Evolutionary conservation across 2,797 vertebrate genomes (phyloP).

Genomic region (Liasis olivaceus): DNA sequence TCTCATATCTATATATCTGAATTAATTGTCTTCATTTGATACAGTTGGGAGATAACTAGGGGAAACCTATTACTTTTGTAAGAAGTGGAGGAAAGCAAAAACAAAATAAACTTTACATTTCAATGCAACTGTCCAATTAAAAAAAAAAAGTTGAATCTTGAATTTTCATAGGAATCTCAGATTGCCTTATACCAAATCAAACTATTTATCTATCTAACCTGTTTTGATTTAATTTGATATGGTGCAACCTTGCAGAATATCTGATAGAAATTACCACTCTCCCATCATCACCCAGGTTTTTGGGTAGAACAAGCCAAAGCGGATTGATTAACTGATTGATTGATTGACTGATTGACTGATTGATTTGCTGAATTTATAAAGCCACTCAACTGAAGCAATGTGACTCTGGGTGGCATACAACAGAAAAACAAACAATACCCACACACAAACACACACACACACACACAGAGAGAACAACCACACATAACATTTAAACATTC

Average conservation of each 20-base stretch:
- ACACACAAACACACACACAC: background rate
- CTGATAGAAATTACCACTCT: background rate
- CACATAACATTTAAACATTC: no score
- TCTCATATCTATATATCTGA: background rate
- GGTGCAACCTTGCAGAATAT: background rate
- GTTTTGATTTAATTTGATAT: background rate
- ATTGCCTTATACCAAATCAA: background rate
- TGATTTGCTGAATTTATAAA: background rate
- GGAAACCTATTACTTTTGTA: background rate
- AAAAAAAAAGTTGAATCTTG: background rate
- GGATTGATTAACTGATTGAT: background rate
- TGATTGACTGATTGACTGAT: background rate
- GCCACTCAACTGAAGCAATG: no score
- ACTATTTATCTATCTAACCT: background rate
- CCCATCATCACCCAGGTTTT: background rate
- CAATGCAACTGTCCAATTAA: background rate
- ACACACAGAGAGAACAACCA: no score
- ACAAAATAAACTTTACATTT: background rate
- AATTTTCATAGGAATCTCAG: background rate
- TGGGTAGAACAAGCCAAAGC: background rate
- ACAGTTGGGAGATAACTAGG: background rate
- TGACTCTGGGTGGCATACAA: no score
- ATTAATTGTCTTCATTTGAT: background rate
- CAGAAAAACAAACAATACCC: background rate
- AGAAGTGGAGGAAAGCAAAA: background rate